Evolutionary conservation across 2,113 vertebrate species (phyloP), one percentile per base, ranked within the genome.

Genomic region (Dasyprocta punctata): DNA sequence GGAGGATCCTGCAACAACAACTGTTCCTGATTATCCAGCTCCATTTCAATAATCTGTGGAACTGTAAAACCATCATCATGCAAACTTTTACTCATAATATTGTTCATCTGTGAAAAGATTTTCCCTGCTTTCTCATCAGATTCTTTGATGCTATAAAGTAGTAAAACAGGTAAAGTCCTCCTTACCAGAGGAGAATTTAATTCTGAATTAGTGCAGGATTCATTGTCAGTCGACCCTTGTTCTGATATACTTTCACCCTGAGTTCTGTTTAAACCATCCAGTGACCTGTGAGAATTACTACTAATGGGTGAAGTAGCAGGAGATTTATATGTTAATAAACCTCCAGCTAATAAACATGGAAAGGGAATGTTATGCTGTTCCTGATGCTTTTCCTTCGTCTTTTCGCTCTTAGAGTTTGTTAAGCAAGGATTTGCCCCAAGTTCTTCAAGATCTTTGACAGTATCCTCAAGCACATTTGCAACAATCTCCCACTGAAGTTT

Each of bases 311-410:
- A 99, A 98, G 98, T 98, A 97, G 99, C 99, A 84, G 99, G 99
- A 88, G 99, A 99, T 98, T 99, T 99, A 98, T 99, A 99, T 96
- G 99, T 99, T 96, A 99, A 99, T 92, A 99, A 98, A 96, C 99
- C 99, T 98, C 99, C 99, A 3, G 99, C 99, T 98, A 99, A 98
- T 65, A 99, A 99, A 98, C 99, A 99, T 65, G 99, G 99, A 98
- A 99, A 99, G 98, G 99, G 99, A 99, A 99, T 99, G 99, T 99
- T 99, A 98, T 99, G 99, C 96, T 99, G 99, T 98, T 99, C 99
- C 60, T 99, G 95, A 89, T 98, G 98, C 97, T 99, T 99, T 96
- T 99, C 99, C 98, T 99, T 99, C 94, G 99, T 98, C 99, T 99
- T 99, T 97, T 99, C 99, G 96, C 98, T 98, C 98, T 99, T 99